Conservation (phyloP, 2,888 invertebrate species). For the Amaurobius ferox region DNA sequence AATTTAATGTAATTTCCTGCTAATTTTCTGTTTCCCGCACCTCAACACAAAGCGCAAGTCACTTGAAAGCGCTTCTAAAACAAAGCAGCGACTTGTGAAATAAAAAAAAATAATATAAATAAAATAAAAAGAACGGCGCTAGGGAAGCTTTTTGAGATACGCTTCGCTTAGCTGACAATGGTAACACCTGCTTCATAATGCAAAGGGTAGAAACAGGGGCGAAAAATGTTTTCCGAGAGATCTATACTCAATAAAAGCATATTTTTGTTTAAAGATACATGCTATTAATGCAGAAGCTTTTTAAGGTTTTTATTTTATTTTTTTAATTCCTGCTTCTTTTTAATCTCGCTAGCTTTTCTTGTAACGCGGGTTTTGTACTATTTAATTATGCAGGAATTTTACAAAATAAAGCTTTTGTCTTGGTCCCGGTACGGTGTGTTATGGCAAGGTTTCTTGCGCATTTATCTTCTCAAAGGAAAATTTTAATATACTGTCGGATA, state of each 20-base stretch:
- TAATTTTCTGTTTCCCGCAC: not conserved
- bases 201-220: constrained; percentile 59
- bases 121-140: constrained; percentile 14
- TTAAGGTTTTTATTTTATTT: too few relatives aligned
- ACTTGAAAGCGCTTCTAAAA: constrained; percentile 29
- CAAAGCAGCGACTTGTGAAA: constrained; percentile 34
- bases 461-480: constrained; percentile 41
- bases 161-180: constrained; percentile 55
- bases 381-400: constrained; percentile 71
- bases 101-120: too few relatives aligned
- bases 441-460: constrained; percentile 41
- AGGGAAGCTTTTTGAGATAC: constrained; percentile 23
- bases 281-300: constrained; percentile 63
- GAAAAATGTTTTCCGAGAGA: constrained; percentile 68
- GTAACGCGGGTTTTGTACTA: constrained; percentile 67
- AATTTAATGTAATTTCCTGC: constrained; percentile 14
- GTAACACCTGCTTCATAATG: constrained; percentile 69
- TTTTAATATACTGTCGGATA: constrained; percentile 65
- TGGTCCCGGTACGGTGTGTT: constrained; percentile 26
- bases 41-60: constrained; percentile 19
- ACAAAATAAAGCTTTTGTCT: constrained; percentile 71
- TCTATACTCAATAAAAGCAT: constrained; percentile 70
- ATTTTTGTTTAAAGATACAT: constrained; percentile 68
- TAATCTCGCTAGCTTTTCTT: constrained; percentile 55
- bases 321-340: constrained; percentile 37